These are phyloP conservation scores for Pseudochaenichthys georgianus DNA, from an alignment of 2,797 vertebrate genomes.

Conservation along the genomic window DNA sequence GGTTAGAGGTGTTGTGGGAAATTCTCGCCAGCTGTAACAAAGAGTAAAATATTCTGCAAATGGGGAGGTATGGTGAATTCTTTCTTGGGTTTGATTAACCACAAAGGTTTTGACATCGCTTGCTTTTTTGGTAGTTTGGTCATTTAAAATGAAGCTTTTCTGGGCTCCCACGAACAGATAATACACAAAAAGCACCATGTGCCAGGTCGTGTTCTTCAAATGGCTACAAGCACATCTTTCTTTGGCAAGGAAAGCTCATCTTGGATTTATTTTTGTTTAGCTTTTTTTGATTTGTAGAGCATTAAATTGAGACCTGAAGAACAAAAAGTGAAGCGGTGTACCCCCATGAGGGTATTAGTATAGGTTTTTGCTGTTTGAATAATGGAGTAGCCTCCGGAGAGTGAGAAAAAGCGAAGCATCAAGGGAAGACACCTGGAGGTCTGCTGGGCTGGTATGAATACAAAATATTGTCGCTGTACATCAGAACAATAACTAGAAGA, in stretches of 20 bases:
- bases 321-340: slow-evolving; percentile 27
- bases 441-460: slow-evolving; percentile 22
- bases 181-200: not conserved
- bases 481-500: slow-evolving; percentile 25
- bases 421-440: slow-evolving; percentile 53
- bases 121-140: slow-evolving; percentile 1
- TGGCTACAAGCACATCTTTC: slow-evolving; percentile 12
- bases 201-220: slow-evolving; percentile 16
- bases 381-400: slow-evolving; percentile 43
- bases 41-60: not conserved
- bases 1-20: slow-evolving; percentile 4
- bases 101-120: not conserved
- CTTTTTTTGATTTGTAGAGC: slow-evolving; percentile 2
- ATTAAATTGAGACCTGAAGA: slow-evolving; percentile 44
- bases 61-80: not conserved
- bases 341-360: slow-evolving; percentile 16
- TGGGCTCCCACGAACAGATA: not conserved
- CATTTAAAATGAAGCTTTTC: slow-evolving; percentile 22
- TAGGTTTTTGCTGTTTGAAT: slow-evolving; percentile 37
- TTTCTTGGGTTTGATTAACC: not conserved
- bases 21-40: not conserved
- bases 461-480: slow-evolving; percentile 13
- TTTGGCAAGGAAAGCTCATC: slow-evolving; percentile 18
- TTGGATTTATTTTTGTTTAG: slow-evolving; percentile 3
- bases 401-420: slow-evolving; percentile 47